phyloP scores from a whole-genome alignment of 2,113 vertebrate species.

The Phrynocephalus versicolor region DNA sequence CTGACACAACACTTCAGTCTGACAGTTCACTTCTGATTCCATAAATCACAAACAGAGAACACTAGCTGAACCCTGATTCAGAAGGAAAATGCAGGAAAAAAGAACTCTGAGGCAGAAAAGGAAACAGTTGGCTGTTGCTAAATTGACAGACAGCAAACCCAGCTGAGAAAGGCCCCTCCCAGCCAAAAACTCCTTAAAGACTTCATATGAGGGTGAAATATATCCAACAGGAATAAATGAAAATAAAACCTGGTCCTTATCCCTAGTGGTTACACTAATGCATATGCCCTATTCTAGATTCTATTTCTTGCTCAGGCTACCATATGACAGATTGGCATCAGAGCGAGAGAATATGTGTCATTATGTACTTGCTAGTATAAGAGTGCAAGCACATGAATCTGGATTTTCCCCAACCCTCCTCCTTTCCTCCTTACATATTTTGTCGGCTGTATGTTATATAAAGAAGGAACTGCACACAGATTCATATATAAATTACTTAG shows the following conservation, averaged over 20 bases:
- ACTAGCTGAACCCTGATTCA: too few relatives aligned
- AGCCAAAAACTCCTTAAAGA: too few relatives aligned
- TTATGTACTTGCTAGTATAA: neutral
- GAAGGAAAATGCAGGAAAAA: too few relatives aligned
- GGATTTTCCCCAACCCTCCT: neutral
- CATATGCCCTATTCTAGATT: neutral
- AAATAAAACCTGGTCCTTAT: neutral
- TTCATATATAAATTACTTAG: slow-evolving; percentile 16
- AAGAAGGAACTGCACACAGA: neutral
- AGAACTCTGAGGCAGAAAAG: too few relatives aligned
- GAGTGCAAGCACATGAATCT: neutral
- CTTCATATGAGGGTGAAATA: too few relatives aligned
- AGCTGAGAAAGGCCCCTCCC: too few relatives aligned
- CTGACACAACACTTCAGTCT: too few relatives aligned
- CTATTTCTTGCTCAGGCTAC: neutral
- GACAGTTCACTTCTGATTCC: too few relatives aligned
- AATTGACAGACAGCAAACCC: too few relatives aligned
- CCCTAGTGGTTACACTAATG: neutral
- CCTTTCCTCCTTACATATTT: neutral
- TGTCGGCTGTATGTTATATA: slow-evolving; percentile 5
- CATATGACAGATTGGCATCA: neutral
- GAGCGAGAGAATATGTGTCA: neutral
- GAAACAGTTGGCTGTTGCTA: too few relatives aligned
- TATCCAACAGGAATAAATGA: too few relatives aligned
- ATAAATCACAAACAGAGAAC: too few relatives aligned